Base-by-base conservation (phyloP, 1,140 invertebrate species). In the Protaetia brevitarsis region DNA sequence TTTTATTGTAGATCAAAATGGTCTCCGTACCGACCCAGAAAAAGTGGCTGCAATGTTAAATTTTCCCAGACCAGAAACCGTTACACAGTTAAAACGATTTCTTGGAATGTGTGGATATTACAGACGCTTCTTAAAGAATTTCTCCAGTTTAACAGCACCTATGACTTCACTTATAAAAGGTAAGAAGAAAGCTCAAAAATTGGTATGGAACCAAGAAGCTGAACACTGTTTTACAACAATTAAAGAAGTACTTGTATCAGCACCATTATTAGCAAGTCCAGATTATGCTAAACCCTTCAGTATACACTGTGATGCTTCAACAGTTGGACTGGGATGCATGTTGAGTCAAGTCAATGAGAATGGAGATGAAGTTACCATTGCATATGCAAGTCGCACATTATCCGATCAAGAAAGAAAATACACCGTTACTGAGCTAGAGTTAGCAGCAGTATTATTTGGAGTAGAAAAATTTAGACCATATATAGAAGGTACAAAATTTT, bases 401-500 rank as follows among this genome's bases (percentile, higher is more conserved):
- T 41, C 69, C 11, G 72, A 68, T 23, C 65, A 67, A 0, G 71
- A 76, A 69, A 7, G 60, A 51, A 81, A 82, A 36, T 84, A 82
- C 63, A 67, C 68, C n/a, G 72, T 74, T 3, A 81, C 79, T 1
- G 79, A 85, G 71, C 69, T 73, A 61, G 83, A 85, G 77, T 77
- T 76, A 56, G 67, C 84, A 19, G 79, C 79, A 0, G 70, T 84
- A 10, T 28, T 84, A 0, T 74, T 73, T 68, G 73, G 74, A 5
- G 71, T 84, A 1, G 70, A 81, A 62, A 75, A 80, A 62, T 81
- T 80, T 66, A 36, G 73, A 23, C 68, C 69, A 21, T 84, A 78
- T 70, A 61, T 85, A 5, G 75, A 79, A 63, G 77, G 76, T 3
- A 73, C 64, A 10, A 64, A 77, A 6, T 83, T 86, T 64, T 76